phyloP scores from a whole-genome alignment of 2,888 invertebrate species.

The Scaptomyza polygonia region DNA sequence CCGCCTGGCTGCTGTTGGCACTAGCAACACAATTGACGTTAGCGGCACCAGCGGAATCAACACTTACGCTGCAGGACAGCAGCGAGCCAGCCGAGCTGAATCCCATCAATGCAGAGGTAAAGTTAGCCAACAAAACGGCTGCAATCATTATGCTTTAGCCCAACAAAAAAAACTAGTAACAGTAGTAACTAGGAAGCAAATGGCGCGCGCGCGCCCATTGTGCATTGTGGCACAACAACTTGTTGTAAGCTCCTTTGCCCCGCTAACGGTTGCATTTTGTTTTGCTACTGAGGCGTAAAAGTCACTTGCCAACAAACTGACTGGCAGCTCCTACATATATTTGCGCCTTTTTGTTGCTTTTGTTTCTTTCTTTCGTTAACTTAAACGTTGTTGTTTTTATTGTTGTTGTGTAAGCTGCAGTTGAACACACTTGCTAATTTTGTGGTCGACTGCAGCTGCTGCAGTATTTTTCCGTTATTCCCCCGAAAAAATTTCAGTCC shows the following conservation, averaged over 20 bases:
- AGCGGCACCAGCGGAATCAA: slow-evolving; percentile 59
- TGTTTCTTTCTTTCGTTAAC: neutral
- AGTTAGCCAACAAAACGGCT: slow-evolving; percentile 24
- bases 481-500: slow-evolving; percentile 2
- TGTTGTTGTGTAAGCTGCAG: slow-evolving; percentile 54
- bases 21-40: slow-evolving; percentile 33
- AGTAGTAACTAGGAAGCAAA: slow-evolving; percentile 37
- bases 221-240: slow-evolving; percentile 36
- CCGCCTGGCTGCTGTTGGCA: slow-evolving; percentile 43
- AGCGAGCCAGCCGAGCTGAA: slow-evolving; percentile 75
- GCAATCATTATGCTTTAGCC: slow-evolving; percentile 1
- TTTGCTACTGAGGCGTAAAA: slow-evolving; percentile 36
- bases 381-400: slow-evolving; percentile 9
- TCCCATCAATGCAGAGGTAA: slow-evolving; percentile 84
- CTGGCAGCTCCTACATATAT: slow-evolving; percentile 16
- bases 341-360: slow-evolving; percentile 13
- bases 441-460: slow-evolving; percentile 33
- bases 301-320: slow-evolving; percentile 20
- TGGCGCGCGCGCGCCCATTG: neutral
- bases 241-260: slow-evolving; percentile 32
- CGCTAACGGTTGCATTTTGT: slow-evolving; percentile 10
- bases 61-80: slow-evolving; percentile 67
- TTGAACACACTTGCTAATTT: slow-evolving; percentile 54
- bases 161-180: neutral
- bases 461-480: slow-evolving; percentile 11